These are phyloP conservation scores for Metopia argyrocephala DNA, from an alignment of 2,888 invertebrate species.

Conservation along the genomic window DNA sequence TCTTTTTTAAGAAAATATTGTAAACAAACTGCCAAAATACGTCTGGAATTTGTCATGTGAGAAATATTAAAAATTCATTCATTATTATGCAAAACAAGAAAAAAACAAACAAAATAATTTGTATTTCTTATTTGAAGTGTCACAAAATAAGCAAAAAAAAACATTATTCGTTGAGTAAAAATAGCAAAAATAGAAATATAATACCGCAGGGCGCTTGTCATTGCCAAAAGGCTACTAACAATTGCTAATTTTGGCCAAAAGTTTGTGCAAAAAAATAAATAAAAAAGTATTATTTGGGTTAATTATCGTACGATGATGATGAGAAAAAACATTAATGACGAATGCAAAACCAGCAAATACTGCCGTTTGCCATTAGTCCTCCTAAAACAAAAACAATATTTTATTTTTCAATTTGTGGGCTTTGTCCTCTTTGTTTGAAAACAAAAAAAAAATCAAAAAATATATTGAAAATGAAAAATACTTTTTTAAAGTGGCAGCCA, in stretches of 20 bases:
- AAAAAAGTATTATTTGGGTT: slow-evolving; percentile 26
- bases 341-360: not conserved
- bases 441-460: not conserved
- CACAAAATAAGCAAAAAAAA: not conserved
- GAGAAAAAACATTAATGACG: slow-evolving; percentile 4
- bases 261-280: not conserved
- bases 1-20: not conserved
- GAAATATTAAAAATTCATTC: slow-evolving; percentile 3
- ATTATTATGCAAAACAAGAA: too few relatives aligned
- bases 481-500: slow-evolving; percentile 2
- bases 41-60: slow-evolving; percentile 30
- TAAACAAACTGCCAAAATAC: slow-evolving; percentile 4
- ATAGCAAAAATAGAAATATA: not conserved
- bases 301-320: slow-evolving; percentile 15
- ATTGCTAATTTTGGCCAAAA: not conserved
- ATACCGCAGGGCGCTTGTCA: slow-evolving; percentile 1
- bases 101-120: slow-evolving; percentile 4
- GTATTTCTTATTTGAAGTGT: not conserved
- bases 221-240: not conserved
- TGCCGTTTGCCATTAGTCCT: not conserved
- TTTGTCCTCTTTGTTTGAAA: not conserved
- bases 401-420: not conserved
- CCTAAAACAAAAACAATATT: not conserved
- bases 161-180: not conserved
- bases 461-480: not conserved